phyloP scores from a whole-genome alignment of 2,888 invertebrate species.

The Pharmacophagus antenor region DNA sequence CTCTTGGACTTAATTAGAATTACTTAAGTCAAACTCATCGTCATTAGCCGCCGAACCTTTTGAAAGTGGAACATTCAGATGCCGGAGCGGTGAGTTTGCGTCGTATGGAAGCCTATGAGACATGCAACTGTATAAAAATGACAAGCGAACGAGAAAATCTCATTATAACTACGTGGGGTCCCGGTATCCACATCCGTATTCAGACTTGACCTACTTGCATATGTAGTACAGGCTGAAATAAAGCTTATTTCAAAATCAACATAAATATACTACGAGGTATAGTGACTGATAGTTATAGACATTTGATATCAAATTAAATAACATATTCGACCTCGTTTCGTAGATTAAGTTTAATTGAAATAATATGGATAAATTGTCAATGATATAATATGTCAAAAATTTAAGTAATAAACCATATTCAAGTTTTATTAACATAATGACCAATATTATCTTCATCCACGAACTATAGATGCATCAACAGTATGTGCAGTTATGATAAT shows the following conservation, averaged over 20 bases:
- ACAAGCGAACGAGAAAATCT: slow-evolving; percentile 16
- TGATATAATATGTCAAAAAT: not conserved
- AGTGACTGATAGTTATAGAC: not conserved
- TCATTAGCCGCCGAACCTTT: not conserved
- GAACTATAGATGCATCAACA: not conserved
- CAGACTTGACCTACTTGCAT: slow-evolving; percentile 16
- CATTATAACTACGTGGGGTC: slow-evolving; percentile 13
- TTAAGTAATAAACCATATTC: not conserved
- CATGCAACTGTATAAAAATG: slow-evolving; percentile 4
- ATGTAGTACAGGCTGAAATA: slow-evolving; percentile 8
- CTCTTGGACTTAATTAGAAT: not conserved
- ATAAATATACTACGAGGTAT: not conserved
- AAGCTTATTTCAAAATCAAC: slow-evolving; percentile 8
- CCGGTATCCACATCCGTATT: slow-evolving; percentile 11
- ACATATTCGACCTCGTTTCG: not conserved
- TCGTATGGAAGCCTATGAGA: not conserved
- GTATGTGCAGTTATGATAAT: not conserved
- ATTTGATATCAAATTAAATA: not conserved
- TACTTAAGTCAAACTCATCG: not conserved
- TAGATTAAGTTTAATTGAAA: not conserved
- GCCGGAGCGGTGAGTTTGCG: not conserved
- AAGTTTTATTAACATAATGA: not conserved
- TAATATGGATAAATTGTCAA: not conserved
- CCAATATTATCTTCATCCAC: not conserved
- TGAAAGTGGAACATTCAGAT: not conserved